Percentiles rank a stretch among this genome's conserved stretches.
Evolutionary conservation across 2,888 invertebrate species (phyloP).

Genomic region (Zygothrica quintamaculata): DNA sequence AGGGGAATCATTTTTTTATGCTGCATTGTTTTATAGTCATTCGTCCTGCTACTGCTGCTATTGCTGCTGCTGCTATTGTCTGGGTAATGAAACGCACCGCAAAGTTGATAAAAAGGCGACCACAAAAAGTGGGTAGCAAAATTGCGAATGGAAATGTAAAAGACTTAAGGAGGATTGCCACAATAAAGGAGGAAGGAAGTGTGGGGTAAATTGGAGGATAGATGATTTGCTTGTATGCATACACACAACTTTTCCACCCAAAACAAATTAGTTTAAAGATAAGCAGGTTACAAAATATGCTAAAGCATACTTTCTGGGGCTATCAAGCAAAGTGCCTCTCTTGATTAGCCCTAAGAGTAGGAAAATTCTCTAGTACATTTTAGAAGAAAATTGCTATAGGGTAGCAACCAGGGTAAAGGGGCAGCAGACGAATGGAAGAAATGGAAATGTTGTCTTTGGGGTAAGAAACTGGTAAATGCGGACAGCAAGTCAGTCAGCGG

Average conservation of each 20-base stretch:
- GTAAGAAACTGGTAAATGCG: neutral
- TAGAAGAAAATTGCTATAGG: neutral
- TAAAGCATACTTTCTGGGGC: conserved; percentile 68
- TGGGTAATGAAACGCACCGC: conserved; percentile 64
- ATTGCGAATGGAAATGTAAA: conserved; percentile 34
- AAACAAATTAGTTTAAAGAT: conserved; percentile 80
- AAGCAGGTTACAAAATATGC: conserved; percentile 78
- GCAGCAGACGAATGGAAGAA: neutral
- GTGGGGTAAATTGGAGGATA: neutral
- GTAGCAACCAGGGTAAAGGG: neutral
- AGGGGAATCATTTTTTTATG: conserved; percentile 56
- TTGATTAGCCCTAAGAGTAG: conserved; percentile 71
- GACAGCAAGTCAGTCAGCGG: conserved; percentile 25
- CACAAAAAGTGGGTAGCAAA: conserved; percentile 32
- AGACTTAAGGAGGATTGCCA: conserved; percentile 1
- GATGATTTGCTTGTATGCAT: neutral
- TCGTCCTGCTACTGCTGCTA: conserved; percentile 24
- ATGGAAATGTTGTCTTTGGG: too few species aligned
- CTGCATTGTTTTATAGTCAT: conserved; percentile 76
- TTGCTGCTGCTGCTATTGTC: conserved; percentile 36
- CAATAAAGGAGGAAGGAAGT: neutral
- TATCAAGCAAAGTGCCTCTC: conserved; percentile 67
- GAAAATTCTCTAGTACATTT: conserved; percentile 17
- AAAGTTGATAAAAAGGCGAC: conserved; percentile 63
- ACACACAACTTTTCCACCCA: conserved; percentile 3